Evolutionary conservation across 2,888 invertebrate genomes (phyloP), one percentile per base, ranked within the genome.

Genomic region (Agrotis puta): DNA sequence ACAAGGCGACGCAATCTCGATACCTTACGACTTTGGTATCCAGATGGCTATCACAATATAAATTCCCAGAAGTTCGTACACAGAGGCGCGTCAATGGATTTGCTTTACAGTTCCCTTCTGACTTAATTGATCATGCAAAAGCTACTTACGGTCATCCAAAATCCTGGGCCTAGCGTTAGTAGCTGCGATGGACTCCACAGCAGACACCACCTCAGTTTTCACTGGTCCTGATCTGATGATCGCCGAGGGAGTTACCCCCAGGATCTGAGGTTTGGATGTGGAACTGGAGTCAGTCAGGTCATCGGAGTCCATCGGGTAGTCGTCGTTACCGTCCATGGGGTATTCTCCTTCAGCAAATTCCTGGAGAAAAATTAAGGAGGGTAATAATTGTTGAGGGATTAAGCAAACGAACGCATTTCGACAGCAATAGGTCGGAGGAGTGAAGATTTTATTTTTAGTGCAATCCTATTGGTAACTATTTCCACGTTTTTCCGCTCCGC

Each of bases 101-200:
- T 27, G 27, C 27, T 27, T 27, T 11, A 39, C 33, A 22, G 4
- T 6, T 24, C 14, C 11, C 18, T 9, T 39, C 11, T 39, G 39
- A 39, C 11, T 11, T 33, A 39, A 39, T 39, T 43, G 7, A 59
- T 45, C 2, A 57, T 53, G 20, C 1, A 20, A 50, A n/a, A 54
- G n/a, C 9, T 48, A 90, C 93, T 91, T 78, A 95, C 95, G 90
- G 58, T 94, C 93, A 57, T 92, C 92, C 24, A 95, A 75, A 68
- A 95, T 92, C 82, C 88, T 91, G 0, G 95, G 95, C 22, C 95
- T 85, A 45, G 92, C 92, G 43, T 94, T 94, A 4, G 95, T 96
- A 0, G 94, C 94, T 0, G 93, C 92, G 0, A 95, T 91, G 0
- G 92, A 90, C 43, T 94, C 93, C 0, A 90, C 89, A 2, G 93